Evolutionary conservation across 2,113 vertebrate species (phyloP), one percentile per base, ranked within the genome.

Genomic region (Chrysochloris asiatica): DNA sequence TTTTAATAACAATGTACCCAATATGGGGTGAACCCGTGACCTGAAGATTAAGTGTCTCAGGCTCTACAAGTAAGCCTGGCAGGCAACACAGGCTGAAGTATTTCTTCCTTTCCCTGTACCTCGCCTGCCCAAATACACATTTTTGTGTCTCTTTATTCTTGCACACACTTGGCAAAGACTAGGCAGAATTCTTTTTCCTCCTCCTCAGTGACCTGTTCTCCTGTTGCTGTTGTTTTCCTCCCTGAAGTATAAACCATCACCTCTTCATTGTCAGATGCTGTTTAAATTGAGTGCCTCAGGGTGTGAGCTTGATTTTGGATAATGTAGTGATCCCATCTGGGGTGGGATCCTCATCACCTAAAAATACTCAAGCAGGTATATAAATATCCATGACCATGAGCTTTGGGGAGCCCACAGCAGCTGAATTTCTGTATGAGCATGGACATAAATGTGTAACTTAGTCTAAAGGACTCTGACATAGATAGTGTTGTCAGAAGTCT

Each of bases 1-100:
- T 85, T 93, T 89, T 76, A 77, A 91, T 78, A 93, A 88, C 88
- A 86, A 47, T 41, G 77, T 86, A 67, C 80, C 86, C 83, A 45
- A 69, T 9, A 67, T 75, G 89, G 63, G 81, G 22, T 48, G 71
- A 94, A 95, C 86, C 69, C 43, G 78, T 90, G 95, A 94, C 93
- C 92, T 0, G 2, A 86, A 89, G 93, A 95, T 96, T 84, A 89
- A 77, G 50, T 96, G 92, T 96, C 86, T 93, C 54, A 26, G 75
- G 72, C 26, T 22, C 50, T 72, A 3, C 56, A 73, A 61, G 59
- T 16, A 83, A 94, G 65, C 77, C 88, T 77, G 88, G 83, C 76
- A 52, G 80, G 81, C 38, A 33, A 28, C 63, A 45, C 6, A 6
- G 54, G 17, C 73, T 61, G 71, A 36, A 80, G 52, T 2, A 3